phyloP scores from a whole-genome alignment of 2,888 invertebrate genomes.

The Xylophagus ater region DNA sequence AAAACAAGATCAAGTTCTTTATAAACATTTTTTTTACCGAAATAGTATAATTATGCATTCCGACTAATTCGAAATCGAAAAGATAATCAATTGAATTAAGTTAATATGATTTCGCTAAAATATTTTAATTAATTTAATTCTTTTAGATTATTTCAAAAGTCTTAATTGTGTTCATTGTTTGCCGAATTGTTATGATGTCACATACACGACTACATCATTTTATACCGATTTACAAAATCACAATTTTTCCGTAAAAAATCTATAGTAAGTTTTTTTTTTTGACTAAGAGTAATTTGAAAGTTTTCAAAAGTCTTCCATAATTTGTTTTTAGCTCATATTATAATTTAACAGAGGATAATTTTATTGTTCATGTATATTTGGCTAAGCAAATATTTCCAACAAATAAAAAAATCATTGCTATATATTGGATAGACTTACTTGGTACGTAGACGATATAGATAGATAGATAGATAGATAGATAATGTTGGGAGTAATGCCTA shows the following conservation, averaged over 20 bases:
- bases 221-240: slow-evolving; percentile 32
- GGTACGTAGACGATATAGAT: slow-evolving; percentile 30
- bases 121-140: too few relatives aligned
- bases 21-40: background rate
- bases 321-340: slow-evolving; percentile 9
- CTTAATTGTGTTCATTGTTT: slow-evolving; percentile 33
- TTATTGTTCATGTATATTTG: slow-evolving; percentile 32
- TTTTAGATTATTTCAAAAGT: slow-evolving; percentile 31
- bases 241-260: slow-evolving; percentile 28
- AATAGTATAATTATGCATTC: too few relatives aligned
- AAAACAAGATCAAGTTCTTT: too few relatives aligned
- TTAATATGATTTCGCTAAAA: too few relatives aligned
- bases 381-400: slow-evolving; percentile 35
- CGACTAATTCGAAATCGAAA: too few relatives aligned
- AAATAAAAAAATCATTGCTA: slow-evolving; percentile 34
- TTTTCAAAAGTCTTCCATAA: too few relatives aligned
- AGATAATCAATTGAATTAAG: too few relatives aligned
- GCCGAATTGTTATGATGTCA: slow-evolving; percentile 37
- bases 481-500: background rate
- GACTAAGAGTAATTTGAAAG: background rate
- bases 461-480: too few relatives aligned
- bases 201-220: slow-evolving; percentile 32
- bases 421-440: slow-evolving; percentile 36
- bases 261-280: slow-evolving; percentile 28
- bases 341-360: slow-evolving; percentile 25